Conservation (phyloP, 2,797 vertebrate species). For the Oreortyx pictus region DNA sequence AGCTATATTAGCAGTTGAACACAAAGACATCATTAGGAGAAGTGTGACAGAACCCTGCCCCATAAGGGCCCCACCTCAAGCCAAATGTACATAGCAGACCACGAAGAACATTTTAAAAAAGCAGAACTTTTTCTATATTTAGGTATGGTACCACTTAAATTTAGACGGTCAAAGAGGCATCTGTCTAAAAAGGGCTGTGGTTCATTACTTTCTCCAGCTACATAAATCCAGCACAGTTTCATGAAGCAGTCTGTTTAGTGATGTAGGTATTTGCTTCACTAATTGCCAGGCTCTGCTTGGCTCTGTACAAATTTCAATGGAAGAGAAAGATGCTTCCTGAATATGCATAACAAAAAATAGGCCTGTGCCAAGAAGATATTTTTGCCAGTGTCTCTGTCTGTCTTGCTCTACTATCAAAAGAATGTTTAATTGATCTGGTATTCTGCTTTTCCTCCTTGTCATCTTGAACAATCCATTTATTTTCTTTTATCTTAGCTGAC, state of each 20-base stretch:
- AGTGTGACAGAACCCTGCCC: not conserved
- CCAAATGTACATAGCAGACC: not conserved
- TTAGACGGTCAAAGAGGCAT: not conserved
- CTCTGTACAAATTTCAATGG: not conserved
- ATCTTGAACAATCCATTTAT: not conserved
- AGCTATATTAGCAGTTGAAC: not conserved
- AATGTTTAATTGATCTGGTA: not conserved
- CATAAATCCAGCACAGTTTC: rapidly evolving
- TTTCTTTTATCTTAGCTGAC: not conserved
- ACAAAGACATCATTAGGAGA: not conserved
- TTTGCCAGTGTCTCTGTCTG: not conserved
- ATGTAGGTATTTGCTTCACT: not conserved
- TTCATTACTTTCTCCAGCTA: not conserved
- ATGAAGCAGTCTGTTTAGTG: rapidly evolving
- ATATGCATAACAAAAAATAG: not conserved
- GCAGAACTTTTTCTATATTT: not conserved
- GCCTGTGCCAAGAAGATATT: not conserved
- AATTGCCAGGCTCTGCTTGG: not conserved
- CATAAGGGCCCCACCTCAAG: not conserved
- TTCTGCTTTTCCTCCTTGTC: not conserved
- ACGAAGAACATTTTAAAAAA: not conserved
- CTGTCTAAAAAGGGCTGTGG: not conserved
- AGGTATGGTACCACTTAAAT: not conserved
- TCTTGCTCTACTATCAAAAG: not conserved
- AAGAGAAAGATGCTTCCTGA: not conserved